A percentile compares a stretch with the other conserved stretches of the same genome.
These are phyloP conservation scores for Ceratoteleas bidentatus DNA, from an alignment of 1,140 invertebrate species.

Conservation along the genomic window DNA sequence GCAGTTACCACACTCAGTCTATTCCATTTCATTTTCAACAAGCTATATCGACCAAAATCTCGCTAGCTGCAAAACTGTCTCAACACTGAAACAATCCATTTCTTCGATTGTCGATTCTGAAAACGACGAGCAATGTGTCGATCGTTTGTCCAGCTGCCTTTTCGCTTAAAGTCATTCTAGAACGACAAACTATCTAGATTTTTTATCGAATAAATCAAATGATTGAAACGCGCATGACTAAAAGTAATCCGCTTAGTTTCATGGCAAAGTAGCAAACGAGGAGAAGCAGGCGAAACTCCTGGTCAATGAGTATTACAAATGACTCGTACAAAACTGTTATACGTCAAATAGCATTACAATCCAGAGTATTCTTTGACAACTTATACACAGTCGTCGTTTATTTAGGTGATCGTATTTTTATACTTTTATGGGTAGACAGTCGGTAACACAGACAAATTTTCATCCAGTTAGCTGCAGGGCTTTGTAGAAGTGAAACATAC, in stretches of 20 bases:
- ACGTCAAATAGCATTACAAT: conserved; percentile 37
- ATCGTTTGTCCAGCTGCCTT: not conserved
- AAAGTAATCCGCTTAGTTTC: conserved; percentile 12
- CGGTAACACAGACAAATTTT: conserved; percentile 32
- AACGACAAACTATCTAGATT: conserved; percentile 3
- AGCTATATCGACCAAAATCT: no score
- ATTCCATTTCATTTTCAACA: no score
- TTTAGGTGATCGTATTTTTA: conserved; percentile 66
- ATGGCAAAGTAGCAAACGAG: not conserved
- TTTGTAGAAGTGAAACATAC: conserved; percentile 30
- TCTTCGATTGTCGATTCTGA: no score
- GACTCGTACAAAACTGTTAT: conserved; percentile 58
- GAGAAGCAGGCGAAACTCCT: conserved; percentile 10
- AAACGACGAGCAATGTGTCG: no score
- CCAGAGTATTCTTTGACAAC: conserved; percentile 59
- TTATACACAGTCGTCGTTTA: conserved; percentile 58
- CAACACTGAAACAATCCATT: no score
- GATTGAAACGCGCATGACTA: not conserved
- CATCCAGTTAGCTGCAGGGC: conserved; percentile 6
- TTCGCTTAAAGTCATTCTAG: not conserved
- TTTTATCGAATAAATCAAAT: conserved; percentile 21
- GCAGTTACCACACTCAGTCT: no score
- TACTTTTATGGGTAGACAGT: conserved; percentile 62
- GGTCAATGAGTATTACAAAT: conserved; percentile 45
- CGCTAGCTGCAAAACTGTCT: no score